phyloP scores from a whole-genome alignment of 2,113 vertebrate species.

The Caracal caracal region DNA sequence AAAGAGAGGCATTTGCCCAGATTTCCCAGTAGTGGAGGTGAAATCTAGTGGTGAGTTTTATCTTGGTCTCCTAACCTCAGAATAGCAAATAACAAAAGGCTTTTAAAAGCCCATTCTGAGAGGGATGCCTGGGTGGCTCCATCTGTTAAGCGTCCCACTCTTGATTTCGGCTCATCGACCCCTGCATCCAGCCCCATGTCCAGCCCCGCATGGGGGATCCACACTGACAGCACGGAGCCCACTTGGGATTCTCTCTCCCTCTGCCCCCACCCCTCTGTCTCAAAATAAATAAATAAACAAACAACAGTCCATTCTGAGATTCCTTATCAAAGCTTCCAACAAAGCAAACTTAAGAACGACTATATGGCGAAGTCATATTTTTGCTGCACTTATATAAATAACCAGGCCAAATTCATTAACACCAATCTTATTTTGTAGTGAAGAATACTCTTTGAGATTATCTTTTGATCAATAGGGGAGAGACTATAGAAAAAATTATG shows the following conservation, averaged over 20 bases:
- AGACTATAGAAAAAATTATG: neutral
- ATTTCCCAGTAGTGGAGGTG: neutral
- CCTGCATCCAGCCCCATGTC: too few species aligned
- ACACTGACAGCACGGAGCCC: too few species aligned
- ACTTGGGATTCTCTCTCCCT: too few species aligned
- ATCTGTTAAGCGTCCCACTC: too few species aligned
- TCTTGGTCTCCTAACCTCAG: neutral
- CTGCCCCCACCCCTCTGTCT: too few species aligned
- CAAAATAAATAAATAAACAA: neutral
- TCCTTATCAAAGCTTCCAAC: neutral
- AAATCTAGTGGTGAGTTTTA: neutral
- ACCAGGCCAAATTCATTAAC: neutral
- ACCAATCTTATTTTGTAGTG: neutral
- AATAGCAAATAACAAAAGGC: neutral
- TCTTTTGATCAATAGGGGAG: neutral
- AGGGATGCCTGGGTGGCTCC: too few species aligned
- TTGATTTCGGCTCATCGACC: too few species aligned
- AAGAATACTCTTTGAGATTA: neutral
- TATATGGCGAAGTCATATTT: neutral
- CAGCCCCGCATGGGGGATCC: too few species aligned
- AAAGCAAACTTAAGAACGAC: neutral
- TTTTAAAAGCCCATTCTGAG: neutral
- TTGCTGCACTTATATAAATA: neutral
- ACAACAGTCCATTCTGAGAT: neutral
- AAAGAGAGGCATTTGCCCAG: neutral